phyloP scores from a whole-genome alignment of 1,140 invertebrate species.

The Aphelenchoides besseyi region DNA sequence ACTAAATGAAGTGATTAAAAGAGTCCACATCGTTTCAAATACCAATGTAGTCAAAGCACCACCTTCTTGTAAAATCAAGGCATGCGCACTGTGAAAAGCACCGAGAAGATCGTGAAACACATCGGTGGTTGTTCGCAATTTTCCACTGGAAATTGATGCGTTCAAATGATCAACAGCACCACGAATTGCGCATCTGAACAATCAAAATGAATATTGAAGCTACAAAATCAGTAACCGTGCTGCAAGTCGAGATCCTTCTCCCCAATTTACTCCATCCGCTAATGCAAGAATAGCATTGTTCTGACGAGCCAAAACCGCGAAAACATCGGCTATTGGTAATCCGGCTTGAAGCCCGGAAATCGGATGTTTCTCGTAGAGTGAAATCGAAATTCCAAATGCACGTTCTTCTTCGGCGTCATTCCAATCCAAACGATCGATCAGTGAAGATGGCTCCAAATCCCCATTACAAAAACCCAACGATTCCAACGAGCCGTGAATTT shows the following conservation, averaged over 20 bases:
- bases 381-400: conserved; percentile 72
- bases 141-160: conserved; percentile 70
- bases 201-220: not conserved
- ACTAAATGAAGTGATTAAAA: conserved; percentile 70
- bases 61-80: conserved; percentile 78
- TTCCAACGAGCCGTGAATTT: not conserved
- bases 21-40: not conserved
- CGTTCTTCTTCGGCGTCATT: conserved; percentile 63
- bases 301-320: conserved; percentile 75
- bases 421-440: conserved; percentile 36
- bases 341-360: conserved; percentile 73
- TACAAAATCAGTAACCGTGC: not conserved
- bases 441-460: not conserved
- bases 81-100: conserved; percentile 81
- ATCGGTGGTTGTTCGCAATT: conserved; percentile 68
- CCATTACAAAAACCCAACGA: conserved; percentile 10
- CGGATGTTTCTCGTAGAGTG: conserved; percentile 77
- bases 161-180: conserved; percentile 73
- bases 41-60: conserved; percentile 78
- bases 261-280: conserved; percentile 91
- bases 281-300: conserved; percentile 78
- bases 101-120: conserved; percentile 76
- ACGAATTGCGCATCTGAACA: conserved; percentile 73
- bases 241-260: conserved; percentile 67
- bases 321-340: conserved; percentile 84